phyloP scores from a whole-genome alignment of 2,113 vertebrate species.

The Syrrhaptes paradoxus region DNA sequence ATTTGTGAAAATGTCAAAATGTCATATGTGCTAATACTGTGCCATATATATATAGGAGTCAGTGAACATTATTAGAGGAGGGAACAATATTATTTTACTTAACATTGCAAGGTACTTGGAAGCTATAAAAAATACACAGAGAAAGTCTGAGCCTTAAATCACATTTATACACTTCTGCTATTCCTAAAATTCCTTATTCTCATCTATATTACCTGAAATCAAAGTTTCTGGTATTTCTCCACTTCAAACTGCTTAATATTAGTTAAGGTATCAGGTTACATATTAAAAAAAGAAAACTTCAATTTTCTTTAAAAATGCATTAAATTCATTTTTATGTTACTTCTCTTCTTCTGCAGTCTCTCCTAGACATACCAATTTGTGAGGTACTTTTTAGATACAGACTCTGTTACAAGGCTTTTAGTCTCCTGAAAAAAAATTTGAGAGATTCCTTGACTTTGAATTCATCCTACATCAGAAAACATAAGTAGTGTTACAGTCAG shows the following conservation, averaged over 20 bases:
- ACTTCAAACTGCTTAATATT: not conserved
- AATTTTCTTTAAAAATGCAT: not conserved
- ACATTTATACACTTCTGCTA: not conserved
- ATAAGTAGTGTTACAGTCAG: conserved; percentile 12
- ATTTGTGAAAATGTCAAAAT: not conserved
- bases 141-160: not conserved
- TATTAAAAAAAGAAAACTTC: not conserved
- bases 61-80: not conserved
- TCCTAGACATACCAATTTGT: not conserved
- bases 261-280: not conserved
- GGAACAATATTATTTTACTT: not conserved
- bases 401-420: not conserved
- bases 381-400: not conserved
- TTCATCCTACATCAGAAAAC: conserved; percentile 44
- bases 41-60: not conserved
- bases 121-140: not conserved
- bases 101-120: not conserved
- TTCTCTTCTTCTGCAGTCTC: not conserved
- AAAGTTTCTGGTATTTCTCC: not conserved
- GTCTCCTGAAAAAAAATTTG: not conserved
- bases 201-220: not conserved
- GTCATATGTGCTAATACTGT: not conserved
- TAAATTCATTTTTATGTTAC: not conserved
- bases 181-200: not conserved
- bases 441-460: conserved; percentile 33